Evolutionary conservation across 2,113 vertebrate species (phyloP).

Genomic region (Aptenodytes patagonicus): DNA sequence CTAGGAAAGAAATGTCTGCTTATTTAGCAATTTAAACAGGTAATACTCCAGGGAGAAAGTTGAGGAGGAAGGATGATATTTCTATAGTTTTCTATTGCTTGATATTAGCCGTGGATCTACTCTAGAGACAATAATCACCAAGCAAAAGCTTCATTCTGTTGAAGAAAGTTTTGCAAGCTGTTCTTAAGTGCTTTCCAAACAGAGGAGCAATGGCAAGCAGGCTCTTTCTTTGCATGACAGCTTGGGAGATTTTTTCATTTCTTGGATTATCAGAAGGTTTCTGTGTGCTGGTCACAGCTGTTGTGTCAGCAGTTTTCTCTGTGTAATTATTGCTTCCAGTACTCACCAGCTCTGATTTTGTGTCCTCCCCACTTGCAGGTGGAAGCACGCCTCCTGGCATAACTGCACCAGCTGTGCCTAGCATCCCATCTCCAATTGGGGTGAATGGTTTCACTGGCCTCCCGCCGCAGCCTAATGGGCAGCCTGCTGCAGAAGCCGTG

Average conservation of each 20-base stretch:
- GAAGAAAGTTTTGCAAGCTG: too few relatives aligned
- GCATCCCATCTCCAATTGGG: slow-evolving; percentile 95
- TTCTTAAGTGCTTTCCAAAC: too few relatives aligned
- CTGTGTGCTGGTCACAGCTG: not conserved
- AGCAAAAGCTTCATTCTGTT: too few relatives aligned
- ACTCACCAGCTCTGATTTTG: not conserved
- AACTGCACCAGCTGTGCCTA: slow-evolving; percentile 97
- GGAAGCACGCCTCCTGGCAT: slow-evolving; percentile 98
- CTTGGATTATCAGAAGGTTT: not conserved
- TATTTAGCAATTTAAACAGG: not conserved
- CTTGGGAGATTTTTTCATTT: not conserved
- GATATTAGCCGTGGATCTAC: too few relatives aligned
- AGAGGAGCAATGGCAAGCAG: too few relatives aligned
- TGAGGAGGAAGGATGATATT: too few relatives aligned
- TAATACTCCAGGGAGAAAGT: too few relatives aligned
- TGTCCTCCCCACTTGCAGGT: slow-evolving; percentile 73
- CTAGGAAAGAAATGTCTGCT: not conserved
- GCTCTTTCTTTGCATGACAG: too few relatives aligned
- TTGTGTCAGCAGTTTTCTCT: not conserved
- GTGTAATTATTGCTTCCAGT: not conserved
- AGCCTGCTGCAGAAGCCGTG: slow-evolving; percentile 94
- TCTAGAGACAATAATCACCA: too few relatives aligned
- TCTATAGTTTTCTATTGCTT: too few relatives aligned
- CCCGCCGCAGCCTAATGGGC: slow-evolving; percentile 93
- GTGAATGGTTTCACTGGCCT: slow-evolving; percentile 98